Conservation (phyloP, 2,888 invertebrate species). For the Deilephila porcellus region DNA sequence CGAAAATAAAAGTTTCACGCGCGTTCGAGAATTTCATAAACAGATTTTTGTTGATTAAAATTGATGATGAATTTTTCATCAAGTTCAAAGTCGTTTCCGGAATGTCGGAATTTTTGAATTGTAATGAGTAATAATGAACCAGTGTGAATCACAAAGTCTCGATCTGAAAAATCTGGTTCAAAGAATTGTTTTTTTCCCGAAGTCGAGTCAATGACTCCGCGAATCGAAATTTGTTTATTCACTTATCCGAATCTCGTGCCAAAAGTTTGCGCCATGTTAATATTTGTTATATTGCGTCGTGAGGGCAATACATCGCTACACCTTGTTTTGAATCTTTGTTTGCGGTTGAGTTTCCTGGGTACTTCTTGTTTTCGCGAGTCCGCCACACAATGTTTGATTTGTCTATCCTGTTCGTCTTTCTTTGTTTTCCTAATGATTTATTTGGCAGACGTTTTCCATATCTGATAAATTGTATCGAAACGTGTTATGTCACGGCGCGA, state of each 20-base stretch:
- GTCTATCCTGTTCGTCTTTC: slow-evolving; percentile 42
- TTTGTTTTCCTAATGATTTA: slow-evolving; percentile 46
- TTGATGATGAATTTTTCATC: slow-evolving; percentile 11
- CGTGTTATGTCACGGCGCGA: slow-evolving; percentile 34
- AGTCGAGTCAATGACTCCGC: slow-evolving; percentile 72
- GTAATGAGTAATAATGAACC: slow-evolving; percentile 29
- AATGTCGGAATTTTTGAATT: slow-evolving; percentile 23
- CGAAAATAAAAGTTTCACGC: not conserved
- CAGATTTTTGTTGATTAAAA: slow-evolving; percentile 1
- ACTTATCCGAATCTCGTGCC: slow-evolving; percentile 62
- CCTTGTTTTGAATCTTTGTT: slow-evolving; percentile 67
- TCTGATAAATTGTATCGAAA: slow-evolving; percentile 40
- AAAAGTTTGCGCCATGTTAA: slow-evolving; percentile 58
- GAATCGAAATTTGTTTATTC: slow-evolving; percentile 69
- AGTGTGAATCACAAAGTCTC: slow-evolving; percentile 29
- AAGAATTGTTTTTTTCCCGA: slow-evolving; percentile 55
- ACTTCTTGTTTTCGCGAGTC: slow-evolving; percentile 48
- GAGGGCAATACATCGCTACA: slow-evolving; percentile 37
- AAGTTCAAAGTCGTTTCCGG: slow-evolving; percentile 25
- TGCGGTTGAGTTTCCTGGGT: slow-evolving; percentile 61
- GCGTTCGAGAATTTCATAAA: not conserved
- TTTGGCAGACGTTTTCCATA: slow-evolving; percentile 31
- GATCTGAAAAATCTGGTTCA: slow-evolving; percentile 43
- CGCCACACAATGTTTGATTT: slow-evolving; percentile 40
- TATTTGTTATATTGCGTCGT: slow-evolving; percentile 46